Conservation (phyloP, 2,797 vertebrate genomes). For the Lagocephalus sceleratus region DNA sequence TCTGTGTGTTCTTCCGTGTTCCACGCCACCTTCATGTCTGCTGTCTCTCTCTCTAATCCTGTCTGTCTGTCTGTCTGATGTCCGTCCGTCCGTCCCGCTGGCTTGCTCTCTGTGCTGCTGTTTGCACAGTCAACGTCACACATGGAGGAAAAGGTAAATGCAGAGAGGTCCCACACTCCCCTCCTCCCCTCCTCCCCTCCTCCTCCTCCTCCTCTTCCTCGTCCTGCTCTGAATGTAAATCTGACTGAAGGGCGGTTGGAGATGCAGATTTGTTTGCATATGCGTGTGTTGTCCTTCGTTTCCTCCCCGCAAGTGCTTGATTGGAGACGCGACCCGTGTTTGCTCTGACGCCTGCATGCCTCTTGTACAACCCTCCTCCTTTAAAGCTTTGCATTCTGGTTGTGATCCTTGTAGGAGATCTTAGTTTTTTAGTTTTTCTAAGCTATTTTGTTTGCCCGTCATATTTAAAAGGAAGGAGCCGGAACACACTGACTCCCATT, state of each 20-base stretch:
- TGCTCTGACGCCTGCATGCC: conserved; percentile 15
- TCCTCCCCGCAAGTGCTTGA: too few species aligned
- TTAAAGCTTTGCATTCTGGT: neutral
- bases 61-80: conserved; percentile 52
- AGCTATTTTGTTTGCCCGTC: too few species aligned
- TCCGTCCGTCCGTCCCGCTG: conserved; percentile 72
- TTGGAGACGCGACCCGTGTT: neutral
- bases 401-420: neutral
- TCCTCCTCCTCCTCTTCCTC: conserved; percentile 10
- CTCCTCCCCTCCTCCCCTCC: conserved; percentile 9
- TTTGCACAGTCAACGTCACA: conserved; percentile 93
- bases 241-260: too few species aligned
- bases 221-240: too few species aligned
- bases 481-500: too few species aligned
- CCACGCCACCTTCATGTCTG: conserved; percentile 44
- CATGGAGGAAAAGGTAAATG: conserved; percentile 98
- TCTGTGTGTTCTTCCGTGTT: conserved; percentile 24
- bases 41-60: conserved; percentile 62
- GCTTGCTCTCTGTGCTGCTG: conserved; percentile 83
- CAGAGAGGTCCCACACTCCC: conserved; percentile 34
- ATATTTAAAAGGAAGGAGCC: too few species aligned
- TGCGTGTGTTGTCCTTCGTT: too few species aligned
- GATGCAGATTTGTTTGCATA: too few species aligned
- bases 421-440: too few species aligned
- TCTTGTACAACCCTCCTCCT: neutral